Base-by-base conservation (phyloP, 2,797 vertebrate species). In the Mareca strepera region DNA sequence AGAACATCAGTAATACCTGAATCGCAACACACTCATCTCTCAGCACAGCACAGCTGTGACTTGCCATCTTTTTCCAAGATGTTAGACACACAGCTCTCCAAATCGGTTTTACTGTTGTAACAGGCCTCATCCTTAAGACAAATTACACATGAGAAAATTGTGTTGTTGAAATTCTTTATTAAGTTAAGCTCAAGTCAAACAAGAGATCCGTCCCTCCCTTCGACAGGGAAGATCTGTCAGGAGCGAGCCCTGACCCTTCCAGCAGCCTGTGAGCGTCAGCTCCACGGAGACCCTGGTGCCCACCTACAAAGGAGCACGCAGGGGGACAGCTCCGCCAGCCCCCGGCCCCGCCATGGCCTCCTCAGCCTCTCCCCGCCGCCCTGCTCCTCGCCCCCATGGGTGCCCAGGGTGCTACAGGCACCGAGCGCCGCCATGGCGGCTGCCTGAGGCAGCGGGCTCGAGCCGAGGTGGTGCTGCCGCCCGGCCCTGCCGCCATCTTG, bases 21-120 rank as follows among this genome's bases (percentile, higher is more conserved):
- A 55, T 13, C 5, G 12, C 26, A 46, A 5, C 6, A 7, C 5
- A 1, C 17, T 6, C 2, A 0, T 10, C 69, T 11, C 66, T 35
- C 59, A 35, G 68, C 44, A 21, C 31, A 10, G 22, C 41, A 44
- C 43, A 44, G 41, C 43, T 44, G 41, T 22, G 31, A 22, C 63
- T n/a, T 23, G 16, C 29, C 21, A 11, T n/a, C 41, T 26, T n/a
- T 13, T n/a, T 56, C 55, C 31, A 25, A 60, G 22, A 25, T 15
- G 22, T 60, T 60, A 60, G 22, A 35, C 58, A 60, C 33, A 58
- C 11, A n/a, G 31, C 20, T 33, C 31, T 33, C 31, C 12, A 60
- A 37, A 37, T 16, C 33, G 35, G 58, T n/a, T 23, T 66, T n/a
- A 23, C 14, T 15, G 16, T 16, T 10, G 28, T 22, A 64, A 43